Evolutionary conservation across 2,888 invertebrate genomes (phyloP).

Genomic region (Trichopoda pennipes): DNA sequence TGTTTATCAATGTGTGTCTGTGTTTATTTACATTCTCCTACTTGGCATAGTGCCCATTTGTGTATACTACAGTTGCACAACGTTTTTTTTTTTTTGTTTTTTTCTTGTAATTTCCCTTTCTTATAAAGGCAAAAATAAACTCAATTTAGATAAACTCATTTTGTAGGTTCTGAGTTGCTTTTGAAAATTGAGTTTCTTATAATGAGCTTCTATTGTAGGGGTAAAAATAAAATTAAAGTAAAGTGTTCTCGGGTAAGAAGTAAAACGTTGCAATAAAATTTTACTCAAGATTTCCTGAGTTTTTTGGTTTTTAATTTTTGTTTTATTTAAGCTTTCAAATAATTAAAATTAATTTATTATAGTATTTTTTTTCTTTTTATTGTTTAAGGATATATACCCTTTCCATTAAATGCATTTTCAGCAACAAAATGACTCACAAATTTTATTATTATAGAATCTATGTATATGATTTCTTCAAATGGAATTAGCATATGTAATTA

Average conservation of each 20-base stretch:
- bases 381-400: too few relatives aligned
- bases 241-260: constrained; percentile 29
- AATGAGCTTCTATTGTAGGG: neutral
- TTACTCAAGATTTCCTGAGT: too few relatives aligned
- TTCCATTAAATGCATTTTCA: too few relatives aligned
- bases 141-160: constrained; percentile 13
- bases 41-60: constrained; percentile 67
- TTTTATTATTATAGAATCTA: too few relatives aligned
- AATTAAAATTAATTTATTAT: too few relatives aligned
- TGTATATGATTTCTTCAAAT: too few relatives aligned
- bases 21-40: constrained; percentile 34
- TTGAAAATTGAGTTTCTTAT: neutral
- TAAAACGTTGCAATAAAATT: constrained; percentile 4
- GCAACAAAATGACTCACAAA: too few relatives aligned
- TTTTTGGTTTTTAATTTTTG: too few relatives aligned
- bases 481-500: too few relatives aligned
- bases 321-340: too few relatives aligned
- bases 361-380: too few relatives aligned
- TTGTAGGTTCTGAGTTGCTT: constrained; percentile 41
- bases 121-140: neutral
- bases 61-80: constrained; percentile 52
- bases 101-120: constrained; percentile 7
- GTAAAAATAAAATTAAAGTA: neutral
- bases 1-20: neutral
- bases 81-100: too few relatives aligned